Conservation (phyloP, 2,113 vertebrate genomes). For the human region DNA sequence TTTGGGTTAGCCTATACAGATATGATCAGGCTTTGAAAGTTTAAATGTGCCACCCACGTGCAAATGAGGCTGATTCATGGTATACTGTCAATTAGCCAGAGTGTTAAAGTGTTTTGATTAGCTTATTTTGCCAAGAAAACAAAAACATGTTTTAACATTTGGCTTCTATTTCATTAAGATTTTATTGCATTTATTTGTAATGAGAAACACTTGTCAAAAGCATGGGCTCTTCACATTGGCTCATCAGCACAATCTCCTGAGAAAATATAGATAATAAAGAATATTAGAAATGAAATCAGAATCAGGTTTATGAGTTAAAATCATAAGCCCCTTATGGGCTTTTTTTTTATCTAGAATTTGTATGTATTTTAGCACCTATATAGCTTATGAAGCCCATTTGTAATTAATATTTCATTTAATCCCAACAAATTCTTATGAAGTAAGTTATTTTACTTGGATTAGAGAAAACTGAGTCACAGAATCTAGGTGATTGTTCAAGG, state of each 20-base stretch:
- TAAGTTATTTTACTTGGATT: neutral
- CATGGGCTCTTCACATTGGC: neutral
- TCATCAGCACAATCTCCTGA: constrained; percentile 8
- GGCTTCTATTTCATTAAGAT: constrained; percentile 8
- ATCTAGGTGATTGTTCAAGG: neutral
- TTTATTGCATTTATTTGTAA: constrained; percentile 31
- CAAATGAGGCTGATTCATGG: neutral
- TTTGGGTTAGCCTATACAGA: neutral
- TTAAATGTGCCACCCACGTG: neutral
- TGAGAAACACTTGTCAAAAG: constrained; percentile 11
- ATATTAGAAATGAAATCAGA: neutral
- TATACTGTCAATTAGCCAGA: neutral
- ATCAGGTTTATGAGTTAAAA: neutral
- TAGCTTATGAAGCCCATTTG: neutral
- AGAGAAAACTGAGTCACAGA: neutral
- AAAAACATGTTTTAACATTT: constrained; percentile 43
- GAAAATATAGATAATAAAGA: neutral
- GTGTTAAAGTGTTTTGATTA: neutral
- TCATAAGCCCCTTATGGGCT: neutral
- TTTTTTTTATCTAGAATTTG: neutral
- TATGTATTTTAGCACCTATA: neutral
- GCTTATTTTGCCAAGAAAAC: neutral
- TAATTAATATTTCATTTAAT: neutral
- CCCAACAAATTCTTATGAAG: neutral
- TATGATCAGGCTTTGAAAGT: neutral